Conservation (phyloP, 2,113 vertebrate genomes). For the Nesogale talazaci region DNA sequence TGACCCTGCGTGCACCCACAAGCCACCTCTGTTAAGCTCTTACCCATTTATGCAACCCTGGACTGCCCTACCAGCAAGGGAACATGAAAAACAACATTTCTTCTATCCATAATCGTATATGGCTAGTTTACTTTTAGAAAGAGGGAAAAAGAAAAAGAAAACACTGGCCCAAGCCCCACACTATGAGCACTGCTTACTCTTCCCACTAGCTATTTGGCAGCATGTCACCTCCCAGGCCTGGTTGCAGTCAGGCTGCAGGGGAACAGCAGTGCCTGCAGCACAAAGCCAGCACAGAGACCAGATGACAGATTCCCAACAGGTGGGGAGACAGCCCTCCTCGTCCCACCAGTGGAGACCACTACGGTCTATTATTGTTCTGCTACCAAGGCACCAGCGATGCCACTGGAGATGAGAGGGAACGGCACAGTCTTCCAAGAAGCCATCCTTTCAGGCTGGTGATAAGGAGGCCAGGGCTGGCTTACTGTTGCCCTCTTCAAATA, state of each 20-base stretch:
- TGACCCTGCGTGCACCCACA: background rate
- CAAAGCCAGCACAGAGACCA: background rate
- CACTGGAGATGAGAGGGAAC: background rate
- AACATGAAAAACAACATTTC: background rate
- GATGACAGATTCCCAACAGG: background rate
- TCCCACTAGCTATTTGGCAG: background rate
- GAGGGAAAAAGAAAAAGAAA: constrained; percentile 6
- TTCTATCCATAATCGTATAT: background rate
- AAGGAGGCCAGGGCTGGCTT: background rate
- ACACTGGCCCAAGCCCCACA: background rate
- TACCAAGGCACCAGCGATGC: background rate
- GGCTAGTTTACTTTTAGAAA: constrained; percentile 27
- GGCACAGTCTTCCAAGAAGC: background rate
- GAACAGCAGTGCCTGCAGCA: too few relatives aligned
- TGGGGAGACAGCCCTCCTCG: background rate
- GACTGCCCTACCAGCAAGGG: background rate
- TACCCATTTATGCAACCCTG: background rate
- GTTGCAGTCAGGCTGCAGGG: too few relatives aligned
- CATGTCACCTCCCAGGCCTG: background rate
- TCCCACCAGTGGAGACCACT: background rate
- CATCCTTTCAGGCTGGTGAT: background rate
- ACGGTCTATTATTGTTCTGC: background rate
- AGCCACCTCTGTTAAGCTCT: background rate
- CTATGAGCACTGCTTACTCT: background rate
- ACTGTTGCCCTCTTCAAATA: background rate